These are phyloP conservation scores for Caenorhabditis auriculariae DNA, from an alignment of 2,888 invertebrate genomes.

Conservation along the genomic window DNA sequence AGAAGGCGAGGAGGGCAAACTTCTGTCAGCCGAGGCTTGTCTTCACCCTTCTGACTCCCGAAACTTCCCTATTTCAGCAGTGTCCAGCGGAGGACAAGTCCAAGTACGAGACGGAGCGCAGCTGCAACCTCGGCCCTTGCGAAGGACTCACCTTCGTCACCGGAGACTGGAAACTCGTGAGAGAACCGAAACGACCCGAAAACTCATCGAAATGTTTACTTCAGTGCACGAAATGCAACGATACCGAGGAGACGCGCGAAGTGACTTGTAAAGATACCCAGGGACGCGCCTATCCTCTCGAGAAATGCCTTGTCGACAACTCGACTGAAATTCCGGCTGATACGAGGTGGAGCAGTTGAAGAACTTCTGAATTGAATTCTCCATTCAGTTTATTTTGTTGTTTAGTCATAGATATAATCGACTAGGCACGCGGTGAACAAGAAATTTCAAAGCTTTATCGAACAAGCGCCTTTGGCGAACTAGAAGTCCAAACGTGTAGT, in stretches of 20 bases:
- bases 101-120: slow-evolving; percentile 61
- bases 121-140: slow-evolving; percentile 73
- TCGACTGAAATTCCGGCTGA: slow-evolving; percentile 69
- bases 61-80: slow-evolving; percentile 8
- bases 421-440: neutral
- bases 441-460: too few relatives aligned
- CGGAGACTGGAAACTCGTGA: slow-evolving; percentile 85
- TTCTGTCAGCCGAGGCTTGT: slow-evolving; percentile 71
- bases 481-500: too few relatives aligned
- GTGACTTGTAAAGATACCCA: slow-evolving; percentile 62
- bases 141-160: slow-evolving; percentile 88
- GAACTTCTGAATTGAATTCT: neutral
- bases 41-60: neutral
- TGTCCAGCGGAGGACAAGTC: slow-evolving; percentile 31
- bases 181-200: too few relatives aligned
- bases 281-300: slow-evolving; percentile 57
- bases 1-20: slow-evolving; percentile 71
- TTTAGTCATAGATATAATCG: neutral
- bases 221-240: slow-evolving; percentile 61
- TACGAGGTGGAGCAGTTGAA: slow-evolving; percentile 57
- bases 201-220: slow-evolving; percentile 2
- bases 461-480: too few relatives aligned
- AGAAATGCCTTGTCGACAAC: slow-evolving; percentile 63
- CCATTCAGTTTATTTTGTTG: neutral
- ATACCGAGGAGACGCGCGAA: slow-evolving; percentile 63